These are phyloP conservation scores for Megaptera novaeangliae DNA, from an alignment of 2,113 vertebrate species.

Conservation along the genomic window DNA sequence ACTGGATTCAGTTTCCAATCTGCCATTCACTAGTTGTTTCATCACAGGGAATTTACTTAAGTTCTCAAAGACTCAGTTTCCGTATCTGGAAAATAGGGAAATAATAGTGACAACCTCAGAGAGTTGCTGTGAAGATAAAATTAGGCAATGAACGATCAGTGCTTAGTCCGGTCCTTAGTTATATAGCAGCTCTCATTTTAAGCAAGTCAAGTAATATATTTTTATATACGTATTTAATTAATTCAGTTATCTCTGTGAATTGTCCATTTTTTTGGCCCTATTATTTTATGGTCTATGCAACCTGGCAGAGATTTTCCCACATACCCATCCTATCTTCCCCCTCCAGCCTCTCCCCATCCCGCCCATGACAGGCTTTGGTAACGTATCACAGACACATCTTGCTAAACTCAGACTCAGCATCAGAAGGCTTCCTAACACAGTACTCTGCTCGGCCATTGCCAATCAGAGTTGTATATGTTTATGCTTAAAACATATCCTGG, in stretches of 20 bases:
- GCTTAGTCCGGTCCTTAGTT: neutral
- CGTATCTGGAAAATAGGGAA: neutral
- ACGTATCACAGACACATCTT: neutral
- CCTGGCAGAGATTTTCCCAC: neutral
- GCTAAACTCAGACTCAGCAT: neutral
- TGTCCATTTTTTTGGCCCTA: neutral
- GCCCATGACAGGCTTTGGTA: rapidly evolving
- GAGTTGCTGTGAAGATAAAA: neutral
- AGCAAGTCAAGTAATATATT: neutral
- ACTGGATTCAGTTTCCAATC: neutral
- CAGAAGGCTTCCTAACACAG: neutral
- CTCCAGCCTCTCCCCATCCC: rapidly evolving
- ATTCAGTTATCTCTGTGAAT: neutral
- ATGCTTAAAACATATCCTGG: neutral
- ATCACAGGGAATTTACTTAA: neutral
- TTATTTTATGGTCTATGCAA: neutral
- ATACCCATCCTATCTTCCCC: rapidly evolving
- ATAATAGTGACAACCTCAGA: neutral
- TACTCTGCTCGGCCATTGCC: neutral
- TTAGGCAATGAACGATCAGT: neutral
- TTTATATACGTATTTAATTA: neutral
- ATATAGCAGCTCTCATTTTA: neutral
- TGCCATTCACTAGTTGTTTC: neutral
- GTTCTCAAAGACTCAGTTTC: conserved; percentile 12
- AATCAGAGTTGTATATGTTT: neutral